Base-by-base conservation (phyloP, 2,888 invertebrate genomes). In the Dromius quadrimaculatus region DNA sequence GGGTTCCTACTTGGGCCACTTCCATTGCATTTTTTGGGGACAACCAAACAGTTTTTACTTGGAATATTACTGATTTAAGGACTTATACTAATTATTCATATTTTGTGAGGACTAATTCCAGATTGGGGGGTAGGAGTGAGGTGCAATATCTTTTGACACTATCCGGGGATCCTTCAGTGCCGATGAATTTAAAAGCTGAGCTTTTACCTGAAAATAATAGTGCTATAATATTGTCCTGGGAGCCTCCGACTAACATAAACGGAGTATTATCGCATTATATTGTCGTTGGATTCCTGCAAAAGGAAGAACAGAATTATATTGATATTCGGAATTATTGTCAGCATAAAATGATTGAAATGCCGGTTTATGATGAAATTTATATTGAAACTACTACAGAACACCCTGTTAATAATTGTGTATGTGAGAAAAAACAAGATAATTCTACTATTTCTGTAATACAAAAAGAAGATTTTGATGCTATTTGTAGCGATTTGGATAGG, bases 61-160 rank as follows among this genome's bases (percentile, higher is more conserved):
- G 19, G 23, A 62, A 43, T 20, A 76, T 87, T 17, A 77, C 81
- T 0, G 81, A 85, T 47, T 81, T 94, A 13, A 83, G 87, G 71
- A 89, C 91, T 0, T 87, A 85, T 79, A 91, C 91, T 0, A 85
- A 85, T 47, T 95, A 95, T 79, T 91, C 89, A 0, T 87, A 87
- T 70, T 91, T 92, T 77, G 87, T 95, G 8, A 89, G 90, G 77
- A 89, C 90, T 0, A 79, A 83, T 2, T 79, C 86, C 11, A 84
- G 83, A 73, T 78, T 80, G 50, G 81, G 81, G 34, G 89, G 87
- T 2, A 87, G 88, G 77, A 90, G 89, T 74, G 80, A 84, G 9
- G 84, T 91, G 5, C 79, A 84, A 41, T 89, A 88, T 79, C 91
- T 92, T 79, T 84, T 80, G 34, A 94, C 94, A 0, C 74, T 81